Evolutionary conservation across 1,140 invertebrate species (phyloP).

Genomic region (Drosophila teissieri): DNA sequence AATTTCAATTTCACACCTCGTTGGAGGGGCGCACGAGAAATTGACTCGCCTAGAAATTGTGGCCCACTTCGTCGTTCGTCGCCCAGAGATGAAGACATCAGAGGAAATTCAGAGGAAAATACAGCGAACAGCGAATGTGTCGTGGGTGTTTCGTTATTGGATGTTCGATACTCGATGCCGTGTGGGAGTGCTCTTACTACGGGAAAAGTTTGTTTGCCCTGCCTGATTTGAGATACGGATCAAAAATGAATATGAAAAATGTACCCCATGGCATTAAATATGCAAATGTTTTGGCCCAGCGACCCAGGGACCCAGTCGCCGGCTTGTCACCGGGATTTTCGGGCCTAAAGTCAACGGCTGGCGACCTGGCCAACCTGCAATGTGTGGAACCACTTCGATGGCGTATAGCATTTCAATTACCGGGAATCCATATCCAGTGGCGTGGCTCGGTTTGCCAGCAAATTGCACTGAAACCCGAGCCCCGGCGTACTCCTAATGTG

Average conservation of each 20-base stretch:
- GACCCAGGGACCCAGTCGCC: neutral
- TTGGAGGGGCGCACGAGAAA: conserved; percentile 55
- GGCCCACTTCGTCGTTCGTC: conserved; percentile 47
- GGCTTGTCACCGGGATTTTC: conserved; percentile 19
- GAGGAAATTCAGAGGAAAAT: conserved; percentile 28
- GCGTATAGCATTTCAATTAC: conserved; percentile 60
- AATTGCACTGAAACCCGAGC: conserved; percentile 46
- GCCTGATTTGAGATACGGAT: conserved; percentile 60
- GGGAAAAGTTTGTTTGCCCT: conserved; percentile 48
- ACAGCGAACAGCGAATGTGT: conserved; percentile 54
- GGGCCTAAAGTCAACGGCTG: conserved; percentile 44
- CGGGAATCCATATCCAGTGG: conserved; percentile 35
- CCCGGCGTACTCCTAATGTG: conserved; percentile 13
- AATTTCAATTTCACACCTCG: conserved; percentile 79
- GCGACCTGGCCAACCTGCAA: conserved; percentile 21
- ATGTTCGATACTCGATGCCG: conserved; percentile 4
- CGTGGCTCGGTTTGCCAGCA: conserved; percentile 31
- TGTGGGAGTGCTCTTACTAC: conserved; percentile 11
- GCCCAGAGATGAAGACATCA: conserved; percentile 38
- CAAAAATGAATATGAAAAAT: conserved; percentile 59
- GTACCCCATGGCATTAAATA: conserved; percentile 62
- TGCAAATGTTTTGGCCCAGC: conserved; percentile 50
- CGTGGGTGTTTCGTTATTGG: conserved; percentile 34
- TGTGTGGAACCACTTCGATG: conserved; percentile 22
- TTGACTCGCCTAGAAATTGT: conserved; percentile 29